phyloP scores from a whole-genome alignment of 2,888 invertebrate species.

The Synergus itoensis region DNA sequence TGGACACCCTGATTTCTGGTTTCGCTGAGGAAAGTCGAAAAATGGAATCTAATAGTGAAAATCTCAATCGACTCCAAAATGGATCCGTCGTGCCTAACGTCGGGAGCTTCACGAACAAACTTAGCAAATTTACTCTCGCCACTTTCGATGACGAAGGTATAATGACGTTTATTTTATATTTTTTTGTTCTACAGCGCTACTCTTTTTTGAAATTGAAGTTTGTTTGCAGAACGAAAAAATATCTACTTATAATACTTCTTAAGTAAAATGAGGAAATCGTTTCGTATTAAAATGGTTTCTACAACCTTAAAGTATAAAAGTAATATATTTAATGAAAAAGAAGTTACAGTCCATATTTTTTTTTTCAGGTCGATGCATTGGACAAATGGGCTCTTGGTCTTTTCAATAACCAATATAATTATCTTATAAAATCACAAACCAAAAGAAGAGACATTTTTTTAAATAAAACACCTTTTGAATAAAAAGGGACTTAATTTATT shows the following conservation, averaged over 20 bases:
- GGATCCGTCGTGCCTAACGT: constrained; percentile 65
- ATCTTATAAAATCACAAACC: not conserved
- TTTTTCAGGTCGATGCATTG: constrained; percentile 85
- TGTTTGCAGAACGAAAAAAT: too few species aligned
- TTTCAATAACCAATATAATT: constrained; percentile 78
- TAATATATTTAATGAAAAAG: too few species aligned
- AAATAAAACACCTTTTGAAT: not conserved
- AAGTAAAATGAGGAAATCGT: too few species aligned
- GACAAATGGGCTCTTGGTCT: constrained; percentile 92
- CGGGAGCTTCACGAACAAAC: constrained; percentile 86
- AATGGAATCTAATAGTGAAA: constrained; percentile 72
- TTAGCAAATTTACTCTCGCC: constrained; percentile 91
- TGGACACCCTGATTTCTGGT: constrained; percentile 91
- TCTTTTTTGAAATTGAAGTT: too few species aligned
- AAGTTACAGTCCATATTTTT: constrained; percentile 25
- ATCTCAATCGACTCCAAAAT: constrained; percentile 71
- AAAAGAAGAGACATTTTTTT: not conserved
- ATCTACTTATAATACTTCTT: too few species aligned
- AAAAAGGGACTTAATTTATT: not conserved
- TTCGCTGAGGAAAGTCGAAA: constrained; percentile 89
- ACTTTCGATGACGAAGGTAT: constrained; percentile 92
- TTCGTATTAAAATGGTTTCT: too few species aligned
- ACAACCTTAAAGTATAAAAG: too few species aligned
- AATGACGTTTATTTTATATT: constrained; percentile 3
- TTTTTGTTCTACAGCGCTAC: not conserved